Base-by-base conservation (phyloP, 2,888 invertebrate genomes). In the Eristalis tenax region DNA sequence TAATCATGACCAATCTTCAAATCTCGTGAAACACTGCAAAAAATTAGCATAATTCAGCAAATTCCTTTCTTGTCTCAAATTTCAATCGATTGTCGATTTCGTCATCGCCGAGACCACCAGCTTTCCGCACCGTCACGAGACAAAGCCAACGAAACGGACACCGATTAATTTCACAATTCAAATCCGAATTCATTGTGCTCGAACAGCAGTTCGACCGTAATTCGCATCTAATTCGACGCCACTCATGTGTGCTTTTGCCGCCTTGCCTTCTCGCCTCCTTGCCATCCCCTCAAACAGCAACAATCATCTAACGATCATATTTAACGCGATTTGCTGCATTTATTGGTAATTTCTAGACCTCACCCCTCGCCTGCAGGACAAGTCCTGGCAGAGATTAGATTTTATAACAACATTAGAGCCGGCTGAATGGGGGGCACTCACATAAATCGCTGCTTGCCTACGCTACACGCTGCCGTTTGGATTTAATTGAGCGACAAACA, bases 401-500 rank as follows among this genome's bases (percentile, higher is more conserved):
- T 84, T 81, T 68, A 81, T 81, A 81, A 80, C 70, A 84, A 68
- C 40, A 76, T 84, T 84, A 81, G 40, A 76, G 59, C 22, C 68
- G 43, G 32, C 28, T 61, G 75, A 81, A 81, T 73, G 71, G 68
- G 71, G 63, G 71, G 63, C 26, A 23, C 56, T 68, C 15, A 40
- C 56, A 71, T 15, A 23, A 57, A 61, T 32, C 3, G 35, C 28
- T 8, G 76, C 76, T 65, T 71, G 80, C 70, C 69, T 23, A 35
- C 43, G 11, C 56, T 32, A 15, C 23, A 1, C 43, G 76, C 81
- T 68, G 70, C 81, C 85, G 76, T 81, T 73, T 56, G 64, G 76
- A 77, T 81, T 85, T 77, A 85, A 81, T 85, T 81, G 85, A 85
- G 81, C 85, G 85, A 85, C 85, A 85, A 85, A 81, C 40, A 81